These are phyloP conservation scores for Salminus brasiliensis DNA, from an alignment of 2,113 vertebrate genomes.

Conservation along the genomic window DNA sequence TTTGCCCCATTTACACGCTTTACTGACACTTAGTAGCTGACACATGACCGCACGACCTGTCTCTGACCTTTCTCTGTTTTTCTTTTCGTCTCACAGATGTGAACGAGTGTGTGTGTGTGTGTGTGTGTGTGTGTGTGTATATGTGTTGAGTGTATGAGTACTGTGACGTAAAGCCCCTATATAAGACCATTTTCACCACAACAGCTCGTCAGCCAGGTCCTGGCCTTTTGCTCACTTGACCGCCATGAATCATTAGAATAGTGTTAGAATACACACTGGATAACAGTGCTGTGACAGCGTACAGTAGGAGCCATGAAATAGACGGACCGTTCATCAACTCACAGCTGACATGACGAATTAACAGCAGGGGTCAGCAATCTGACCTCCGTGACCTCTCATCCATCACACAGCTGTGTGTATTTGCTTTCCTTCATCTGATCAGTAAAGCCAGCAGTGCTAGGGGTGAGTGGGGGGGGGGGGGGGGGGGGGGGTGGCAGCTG, in stretches of 20 bases:
- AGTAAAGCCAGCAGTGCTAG: neutral
- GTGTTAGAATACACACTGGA: neutral
- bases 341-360: neutral
- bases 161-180: neutral
- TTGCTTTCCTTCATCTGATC: neutral
- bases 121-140: neutral
- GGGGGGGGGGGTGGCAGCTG: neutral
- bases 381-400: neutral
- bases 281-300: neutral
- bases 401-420: neutral
- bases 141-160: neutral
- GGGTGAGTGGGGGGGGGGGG: neutral
- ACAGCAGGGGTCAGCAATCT: neutral
- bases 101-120: neutral
- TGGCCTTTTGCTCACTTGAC: neutral
- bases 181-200: neutral
- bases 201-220: neutral
- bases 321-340: neutral
- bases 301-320: neutral
- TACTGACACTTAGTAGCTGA: too few species aligned
- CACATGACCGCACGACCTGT: neutral
- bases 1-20: too few species aligned
- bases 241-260: neutral
- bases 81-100: neutral
- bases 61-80: neutral